Base-by-base conservation (phyloP, 23 tunicate genomes). In the Trididemnum nubilum region DNA sequence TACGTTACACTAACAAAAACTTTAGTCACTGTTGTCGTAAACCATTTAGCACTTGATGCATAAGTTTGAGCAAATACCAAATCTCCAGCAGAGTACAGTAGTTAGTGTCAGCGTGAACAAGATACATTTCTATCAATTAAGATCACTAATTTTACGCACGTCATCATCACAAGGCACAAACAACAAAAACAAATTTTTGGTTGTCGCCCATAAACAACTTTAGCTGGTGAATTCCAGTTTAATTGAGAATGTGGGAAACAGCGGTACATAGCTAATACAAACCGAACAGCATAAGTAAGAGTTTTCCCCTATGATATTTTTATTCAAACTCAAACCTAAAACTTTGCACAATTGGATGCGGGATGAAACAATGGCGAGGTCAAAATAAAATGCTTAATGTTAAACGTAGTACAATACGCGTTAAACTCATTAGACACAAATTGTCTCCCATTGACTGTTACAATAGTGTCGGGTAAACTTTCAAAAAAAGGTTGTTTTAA, bases 41-140 rank as follows among this genome's bases (percentile, higher is more conserved):
- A 39, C 79, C 79, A 73, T 39, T 73, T 73, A 22, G 79, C 31
- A 23, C 79, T 59, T 21, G 60, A 21, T 73, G 58, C 58, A 28
- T 73, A 73, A 73, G 37, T 73, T 5, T 33, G 79, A 36, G 59
- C 79, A 73, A 39, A 73, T 2, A 73, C 59, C 27, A 38, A 39
- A 73, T 26, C 59, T 19, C 79, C 79, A n/a, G 38, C 31, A 9
- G 59, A n/a, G 26, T 36, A 73, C n/a, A n/a, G n/a, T n/a, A n/a
- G n/a, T n/a, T n/a, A n/a, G n/a, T n/a, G n/a, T 49, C 26, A 36
- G n/a, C 30, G 79, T 23, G 38, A 70, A 35, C n/a, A 32, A 4
- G n/a, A 33, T 5, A 12, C 19, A 21, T 49, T 38, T 37, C 23
- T 24, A 73, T 22, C 7, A 33, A 33, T 31, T 67, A 9, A 7